Percentiles rank a stretch among this genome's conserved stretches.
Conservation (phyloP, 1,140 invertebrate genomes). For the Dufourea novaeangliae region DNA sequence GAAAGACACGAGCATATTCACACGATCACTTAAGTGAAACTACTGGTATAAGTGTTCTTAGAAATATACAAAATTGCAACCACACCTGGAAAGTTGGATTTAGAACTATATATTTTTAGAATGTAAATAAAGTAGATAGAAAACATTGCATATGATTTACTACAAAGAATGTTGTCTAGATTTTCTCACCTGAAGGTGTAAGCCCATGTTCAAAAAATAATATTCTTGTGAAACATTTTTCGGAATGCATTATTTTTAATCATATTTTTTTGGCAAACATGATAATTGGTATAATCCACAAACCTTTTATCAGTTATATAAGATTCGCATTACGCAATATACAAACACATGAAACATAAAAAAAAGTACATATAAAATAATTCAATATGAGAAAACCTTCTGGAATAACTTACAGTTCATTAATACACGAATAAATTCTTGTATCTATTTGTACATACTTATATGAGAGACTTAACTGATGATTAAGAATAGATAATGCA, state of each 20-base stretch:
- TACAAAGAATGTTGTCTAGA: conserved; percentile 56
- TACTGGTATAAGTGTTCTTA: conserved; percentile 63
- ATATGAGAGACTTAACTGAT: conserved; percentile 20
- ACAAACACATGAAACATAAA: background rate
- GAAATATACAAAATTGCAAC: conserved; percentile 54
- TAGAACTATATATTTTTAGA: conserved; percentile 71
- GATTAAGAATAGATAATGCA: conserved; percentile 24
- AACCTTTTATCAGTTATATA: conserved; percentile 39
- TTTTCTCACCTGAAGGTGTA: conserved; percentile 57
- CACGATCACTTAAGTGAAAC: conserved; percentile 34
- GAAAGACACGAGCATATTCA: conserved; percentile 48
- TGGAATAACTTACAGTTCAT: background rate
- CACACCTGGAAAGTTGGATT: conserved; percentile 40
- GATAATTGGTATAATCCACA: conserved; percentile 20
- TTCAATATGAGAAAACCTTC: conserved; percentile 24
- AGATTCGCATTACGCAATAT: conserved; percentile 19
- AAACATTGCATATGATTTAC: conserved; percentile 60
- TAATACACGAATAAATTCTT: conserved; percentile 11
- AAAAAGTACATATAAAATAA: conserved; percentile 34
- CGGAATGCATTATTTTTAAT: background rate
- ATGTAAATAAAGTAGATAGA: conserved; percentile 72
- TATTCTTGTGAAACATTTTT: background rate
- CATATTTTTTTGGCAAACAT: conserved; percentile 13
- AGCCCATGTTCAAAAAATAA: conserved; percentile 26
- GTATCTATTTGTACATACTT: conserved; percentile 42